These are phyloP conservation scores for Eustalomyia histrio DNA, from an alignment of 2,888 invertebrate genomes.

Conservation along the genomic window DNA sequence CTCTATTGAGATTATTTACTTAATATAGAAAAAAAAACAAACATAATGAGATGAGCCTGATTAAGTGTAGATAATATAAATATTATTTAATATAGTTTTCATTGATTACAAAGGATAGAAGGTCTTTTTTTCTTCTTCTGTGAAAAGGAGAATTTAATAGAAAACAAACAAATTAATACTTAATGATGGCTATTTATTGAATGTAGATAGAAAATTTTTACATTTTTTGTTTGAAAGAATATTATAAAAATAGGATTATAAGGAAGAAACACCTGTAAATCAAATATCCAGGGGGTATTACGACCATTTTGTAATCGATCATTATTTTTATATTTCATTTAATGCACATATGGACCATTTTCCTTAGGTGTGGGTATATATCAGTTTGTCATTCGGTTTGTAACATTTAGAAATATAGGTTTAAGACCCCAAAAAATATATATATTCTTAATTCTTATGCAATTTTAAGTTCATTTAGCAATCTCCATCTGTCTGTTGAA, in stretches of 20 bases:
- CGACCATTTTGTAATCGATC: no score
- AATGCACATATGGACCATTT: no score
- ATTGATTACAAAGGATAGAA: slow-evolving; percentile 8
- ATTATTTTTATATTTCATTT: no score
- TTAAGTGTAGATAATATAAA: slow-evolving; percentile 36
- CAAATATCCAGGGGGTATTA: no score
- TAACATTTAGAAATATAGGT: no score
- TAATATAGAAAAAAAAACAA: slow-evolving; percentile 16
- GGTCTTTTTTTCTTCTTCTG: slow-evolving; percentile 9
- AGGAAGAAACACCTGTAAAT: background rate
- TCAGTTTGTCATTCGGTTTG: no score
- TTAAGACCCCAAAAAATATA: no score
- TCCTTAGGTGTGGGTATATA: no score
- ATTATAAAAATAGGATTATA: background rate
- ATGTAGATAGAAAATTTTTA: background rate
- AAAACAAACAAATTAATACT: slow-evolving; percentile 56
- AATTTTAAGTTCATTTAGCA: no score
- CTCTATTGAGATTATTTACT: slow-evolving; percentile 20
- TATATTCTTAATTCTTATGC: no score
- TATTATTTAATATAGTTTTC: slow-evolving; percentile 43
- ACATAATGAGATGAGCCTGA: slow-evolving; percentile 27
- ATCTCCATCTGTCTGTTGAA: no score
- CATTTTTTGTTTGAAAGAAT: background rate
- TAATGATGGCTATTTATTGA: slow-evolving; percentile 41
- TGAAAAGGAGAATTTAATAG: background rate